Conservation (phyloP, 2,797 vertebrate genomes). For the Sebastes hopkinsi region DNA sequence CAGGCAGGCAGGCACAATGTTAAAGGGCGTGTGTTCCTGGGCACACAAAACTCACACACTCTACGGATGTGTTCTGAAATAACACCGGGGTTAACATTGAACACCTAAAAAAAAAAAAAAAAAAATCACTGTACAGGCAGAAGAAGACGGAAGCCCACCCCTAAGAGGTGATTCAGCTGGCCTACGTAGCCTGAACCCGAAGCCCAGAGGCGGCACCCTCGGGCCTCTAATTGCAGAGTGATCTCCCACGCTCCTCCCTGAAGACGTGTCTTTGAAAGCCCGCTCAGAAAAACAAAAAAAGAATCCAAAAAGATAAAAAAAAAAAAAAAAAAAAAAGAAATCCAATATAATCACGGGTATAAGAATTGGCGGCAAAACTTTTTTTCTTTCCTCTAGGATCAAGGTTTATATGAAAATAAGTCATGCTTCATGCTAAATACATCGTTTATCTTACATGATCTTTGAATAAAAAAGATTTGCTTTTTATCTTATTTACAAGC, state of each 20-base stretch:
- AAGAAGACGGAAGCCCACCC: conserved; percentile 85
- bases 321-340: conserved; percentile 58
- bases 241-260: conserved; percentile 91
- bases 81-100: conserved; percentile 78
- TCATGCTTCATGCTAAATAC: conserved; percentile 99
- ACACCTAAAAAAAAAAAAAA: conserved; percentile 68
- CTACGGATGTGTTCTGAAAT: conserved; percentile 70
- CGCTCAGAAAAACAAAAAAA: conserved; percentile 85
- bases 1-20: conserved; percentile 82
- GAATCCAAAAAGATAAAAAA: conserved; percentile 37
- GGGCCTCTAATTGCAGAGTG: conserved; percentile 60
- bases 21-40: conserved; percentile 77
- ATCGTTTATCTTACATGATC: conserved; percentile 99
- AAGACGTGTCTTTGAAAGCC: conserved; percentile 95
- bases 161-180: conserved; percentile 61
- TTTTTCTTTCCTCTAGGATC: conserved; percentile 91
- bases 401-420: conserved; percentile 99
- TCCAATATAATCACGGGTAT: conserved; percentile 91
- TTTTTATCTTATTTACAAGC: conserved; percentile 90
- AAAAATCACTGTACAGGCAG: conserved; percentile 81
- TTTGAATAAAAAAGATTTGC: conserved; percentile 93
- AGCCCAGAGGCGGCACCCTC: conserved; percentile 48
- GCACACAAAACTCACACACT: conserved; percentile 68
- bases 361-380: conserved; percentile 96
- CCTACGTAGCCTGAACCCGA: conserved; percentile 59